phyloP scores from a whole-genome alignment of 2,888 invertebrate genomes.

The Drosophila pegasa region DNA sequence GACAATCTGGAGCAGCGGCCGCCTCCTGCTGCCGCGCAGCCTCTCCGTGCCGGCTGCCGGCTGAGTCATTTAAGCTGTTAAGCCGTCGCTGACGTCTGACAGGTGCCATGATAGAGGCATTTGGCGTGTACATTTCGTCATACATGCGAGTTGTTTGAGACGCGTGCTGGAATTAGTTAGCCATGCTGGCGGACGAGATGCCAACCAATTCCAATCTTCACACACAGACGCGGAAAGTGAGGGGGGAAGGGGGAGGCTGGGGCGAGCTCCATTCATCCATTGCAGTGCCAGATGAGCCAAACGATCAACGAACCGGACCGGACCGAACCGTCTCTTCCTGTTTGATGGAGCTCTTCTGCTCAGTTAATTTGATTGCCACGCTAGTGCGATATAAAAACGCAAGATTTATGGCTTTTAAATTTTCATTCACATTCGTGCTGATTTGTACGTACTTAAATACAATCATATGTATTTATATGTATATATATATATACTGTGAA shows the following conservation, averaged over 20 bases:
- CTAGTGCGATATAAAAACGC: constrained; percentile 52
- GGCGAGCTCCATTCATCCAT: constrained; percentile 28
- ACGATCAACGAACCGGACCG: constrained; percentile 41
- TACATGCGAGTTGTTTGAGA: constrained; percentile 40
- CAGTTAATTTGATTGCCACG: constrained; percentile 66
- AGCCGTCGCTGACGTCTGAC: constrained; percentile 68
- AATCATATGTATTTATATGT: background rate
- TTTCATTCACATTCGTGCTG: constrained; percentile 61
- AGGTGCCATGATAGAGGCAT: constrained; percentile 63
- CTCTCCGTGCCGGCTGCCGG: background rate
- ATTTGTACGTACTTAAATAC: constrained; percentile 33
- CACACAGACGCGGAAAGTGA: background rate
- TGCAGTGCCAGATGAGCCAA: constrained; percentile 35
- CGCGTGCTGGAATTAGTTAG: constrained; percentile 70
- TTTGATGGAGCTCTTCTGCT: constrained; percentile 28
- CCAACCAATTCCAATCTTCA: constrained; percentile 12
- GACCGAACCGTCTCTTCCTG: constrained; percentile 48
- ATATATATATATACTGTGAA: background rate
- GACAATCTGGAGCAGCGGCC: constrained; percentile 63
- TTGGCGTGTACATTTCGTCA: constrained; percentile 59
- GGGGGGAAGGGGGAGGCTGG: too few relatives aligned
- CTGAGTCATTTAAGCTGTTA: constrained; percentile 66
- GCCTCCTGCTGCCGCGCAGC: background rate
- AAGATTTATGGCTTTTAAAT: constrained; percentile 75
- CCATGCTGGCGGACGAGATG: constrained; percentile 25